Evolutionary conservation across 2,113 vertebrate genomes (phyloP).

Genomic region (Macaca fascicularis): T2T-MFA8v1.1 NC_088375.1:188241001-188241500

Average conservation of each 20-base stretch:
- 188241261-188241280: not conserved
- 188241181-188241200: not conserved
- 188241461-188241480: not conserved
- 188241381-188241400: not conserved
- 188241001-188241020: not conserved
- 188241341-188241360: constrained; percentile 25
- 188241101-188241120: not conserved
- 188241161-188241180: not conserved
- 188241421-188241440: not conserved
- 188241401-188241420: not conserved
- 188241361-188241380: not conserved
- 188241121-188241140: not conserved
- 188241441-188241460: no score
- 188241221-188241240: not conserved
- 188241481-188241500: not conserved
- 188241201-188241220: not conserved
- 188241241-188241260: not conserved
- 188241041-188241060: not conserved
- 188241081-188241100: not conserved
- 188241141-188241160: not conserved
- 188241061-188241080: not conserved
- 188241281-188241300: not conserved
- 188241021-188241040: not conserved
- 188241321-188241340: constrained; percentile 36
- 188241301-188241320: constrained; percentile 27